Evolutionary conservation across 2,113 vertebrate species (phyloP), one percentile per base, ranked within the genome.

Genomic region (Nannospalax galili): DNA sequence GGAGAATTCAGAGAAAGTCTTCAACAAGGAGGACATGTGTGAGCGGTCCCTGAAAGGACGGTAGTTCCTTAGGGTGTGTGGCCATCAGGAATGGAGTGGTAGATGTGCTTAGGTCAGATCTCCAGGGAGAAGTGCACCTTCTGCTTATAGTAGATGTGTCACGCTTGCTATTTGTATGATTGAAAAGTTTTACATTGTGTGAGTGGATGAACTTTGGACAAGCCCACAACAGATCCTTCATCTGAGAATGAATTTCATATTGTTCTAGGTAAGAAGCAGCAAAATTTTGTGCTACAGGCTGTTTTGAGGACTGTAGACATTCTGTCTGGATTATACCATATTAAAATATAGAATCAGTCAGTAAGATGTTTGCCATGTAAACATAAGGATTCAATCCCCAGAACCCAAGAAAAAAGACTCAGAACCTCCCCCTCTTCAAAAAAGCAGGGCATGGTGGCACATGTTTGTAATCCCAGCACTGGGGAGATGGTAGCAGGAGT

Each of bases 101-200:
- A 17, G 2, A 1, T 1, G 1, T 2, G 45, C 5, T 16, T 45
- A 8, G 28, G 5, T 77, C 26, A 1, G 7, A 0, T 62, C 52
- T 37, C 28, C 58, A 17, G 28, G 16, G 70, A 74, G 12, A 35
- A 22, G 30, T 7, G 0, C 1, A 1, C 32, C 56, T 3, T 67
- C 12, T 65, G 7, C 69, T 22, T 42, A 24, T 4, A 17, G 7
- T 0, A 20, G 8, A 20, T 15, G 32, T 37, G 4, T 84, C 28
- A 0, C 4, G 3, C 28, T 65, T 32, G 77, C n/a, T 30, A 1
- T 0, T 0, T 48, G 37, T 12, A 1, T 0, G 40, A 22, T n/a
- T 5, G 19, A 65, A 84, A 72, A 42, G 26, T 19, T 7, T 5
- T 15, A 14, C 12, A 1, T 26, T 1, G 6, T 19, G 9, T 19